A percentile compares a stretch with the other conserved stretches of the same genome.
Conservation (phyloP, 2,888 invertebrate genomes). For the Lamellibrachia columna region DNA sequence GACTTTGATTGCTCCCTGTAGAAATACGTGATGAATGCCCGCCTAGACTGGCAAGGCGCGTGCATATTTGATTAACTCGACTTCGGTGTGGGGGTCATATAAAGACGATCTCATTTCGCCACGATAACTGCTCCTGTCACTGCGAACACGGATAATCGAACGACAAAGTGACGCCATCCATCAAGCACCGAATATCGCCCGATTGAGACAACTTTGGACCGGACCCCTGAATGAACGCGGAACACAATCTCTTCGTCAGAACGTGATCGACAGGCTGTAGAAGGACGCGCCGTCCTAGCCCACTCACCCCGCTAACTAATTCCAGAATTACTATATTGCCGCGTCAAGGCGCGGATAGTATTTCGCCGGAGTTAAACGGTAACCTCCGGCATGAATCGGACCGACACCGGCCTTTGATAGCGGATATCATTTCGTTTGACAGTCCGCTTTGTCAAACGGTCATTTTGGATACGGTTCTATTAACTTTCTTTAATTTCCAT, state of each 20-base stretch:
- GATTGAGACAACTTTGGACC: not conserved
- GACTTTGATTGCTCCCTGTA: not conserved
- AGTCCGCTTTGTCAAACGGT: not conserved
- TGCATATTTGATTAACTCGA: not conserved
- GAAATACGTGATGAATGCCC: not conserved
- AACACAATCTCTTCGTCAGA: not conserved
- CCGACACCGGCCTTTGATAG: not conserved
- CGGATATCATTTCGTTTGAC: slow-evolving; percentile 2
- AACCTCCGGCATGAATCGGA: not conserved
- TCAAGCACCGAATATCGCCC: not conserved
- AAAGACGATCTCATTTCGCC: not conserved
- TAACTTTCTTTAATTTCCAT: not conserved
- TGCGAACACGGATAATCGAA: not conserved
- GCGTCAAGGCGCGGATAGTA: not conserved
- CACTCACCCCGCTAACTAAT: not conserved
- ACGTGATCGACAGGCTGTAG: not conserved
- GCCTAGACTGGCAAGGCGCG: not conserved
- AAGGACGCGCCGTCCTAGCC: not conserved
- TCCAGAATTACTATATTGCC: not conserved
- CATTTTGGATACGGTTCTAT: not conserved
- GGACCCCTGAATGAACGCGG: not conserved
- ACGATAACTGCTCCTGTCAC: not conserved
- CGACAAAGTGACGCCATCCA: not conserved
- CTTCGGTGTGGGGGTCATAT: not conserved
- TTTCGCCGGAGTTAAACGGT: not conserved